phyloP scores from a whole-genome alignment of 2,797 vertebrate species.

The Potorous gilbertii region DNA sequence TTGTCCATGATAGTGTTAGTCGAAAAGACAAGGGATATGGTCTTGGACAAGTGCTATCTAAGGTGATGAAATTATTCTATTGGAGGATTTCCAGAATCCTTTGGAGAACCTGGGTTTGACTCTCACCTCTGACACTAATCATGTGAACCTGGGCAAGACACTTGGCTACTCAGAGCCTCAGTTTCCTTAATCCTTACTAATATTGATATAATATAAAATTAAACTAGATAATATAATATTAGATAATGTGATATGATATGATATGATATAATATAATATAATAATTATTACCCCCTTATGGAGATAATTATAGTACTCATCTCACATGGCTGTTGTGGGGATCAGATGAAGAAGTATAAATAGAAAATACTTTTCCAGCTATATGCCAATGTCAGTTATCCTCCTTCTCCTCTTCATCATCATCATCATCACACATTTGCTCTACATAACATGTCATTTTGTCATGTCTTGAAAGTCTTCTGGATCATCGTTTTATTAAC shows the following conservation, averaged over 20 bases:
- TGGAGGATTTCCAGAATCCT: not conserved
- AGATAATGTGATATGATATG: too few species aligned
- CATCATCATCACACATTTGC: not conserved
- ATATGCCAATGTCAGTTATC: not conserved
- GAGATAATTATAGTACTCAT: not conserved
- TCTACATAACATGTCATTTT: not conserved
- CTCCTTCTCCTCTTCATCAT: not conserved
- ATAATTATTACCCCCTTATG: not conserved
- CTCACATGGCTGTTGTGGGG: not conserved
- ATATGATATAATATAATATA: too few species aligned
- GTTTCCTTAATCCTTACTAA: not conserved
- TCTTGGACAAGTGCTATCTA: not conserved
- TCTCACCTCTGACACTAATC: not conserved
- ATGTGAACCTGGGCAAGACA: not conserved
- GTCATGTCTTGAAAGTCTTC: not conserved
- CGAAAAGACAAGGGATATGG: not conserved
- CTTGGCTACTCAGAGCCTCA: not conserved
- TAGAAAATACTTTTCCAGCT: not conserved
- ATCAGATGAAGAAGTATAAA: not conserved
- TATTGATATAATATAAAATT: too few species aligned
- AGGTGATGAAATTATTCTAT: not conserved
- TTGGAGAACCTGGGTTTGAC: not conserved
- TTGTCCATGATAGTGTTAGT: slow-evolving; percentile 8
- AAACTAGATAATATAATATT: too few species aligned
- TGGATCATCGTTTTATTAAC: not conserved